Evolutionary conservation across 2,113 vertebrate species (phyloP), one percentile per base, ranked within the genome.

Genomic region (Mohoua ochrocephala): DNA sequence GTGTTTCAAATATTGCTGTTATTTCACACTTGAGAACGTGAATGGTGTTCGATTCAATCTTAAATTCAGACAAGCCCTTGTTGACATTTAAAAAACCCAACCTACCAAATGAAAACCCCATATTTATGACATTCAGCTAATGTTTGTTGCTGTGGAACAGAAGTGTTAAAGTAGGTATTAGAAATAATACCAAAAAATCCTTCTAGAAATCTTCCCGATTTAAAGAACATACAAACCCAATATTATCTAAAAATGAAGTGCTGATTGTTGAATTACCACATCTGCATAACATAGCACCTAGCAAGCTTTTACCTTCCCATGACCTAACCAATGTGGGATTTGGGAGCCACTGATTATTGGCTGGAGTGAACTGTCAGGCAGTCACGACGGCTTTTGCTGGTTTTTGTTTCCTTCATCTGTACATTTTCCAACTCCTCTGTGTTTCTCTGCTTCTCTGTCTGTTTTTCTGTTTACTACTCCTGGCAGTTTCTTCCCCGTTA

Each of bases 151-250:
- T 85, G 84, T 45, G n/a, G 87, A 97, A 92, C 73, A 90, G 85
- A 95, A 80, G 42, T 95, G 65, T 89, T 98, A 84, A 96, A 96
- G 89, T 92, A 96, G 91, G 59, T 90, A 94, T 97, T 95, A 95
- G 84, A 95, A 95, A 93, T 47, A 84, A n/a, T 71, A 84, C 75
- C 83, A 47, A 57, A 44, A 82, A 87, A 82, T 76, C 69, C 41
- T 87, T 74, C 22, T 91, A 91, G 89, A 76, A 90, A 89, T 93
- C 52, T 94, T 93, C 54, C 39, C 6, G 8, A 75, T 91, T 91
- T 10, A 49, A 87, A 91, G 93, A 71, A 42, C 16, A 59, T 57
- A 78, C n/a, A 92, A 70, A 97, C 6, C 18, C 24, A 88, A 3
- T 37, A 82, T 92, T 76, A 57, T 47, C 50, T 78, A 92, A 86